Conservation (phyloP, 2,797 vertebrate genomes). For the Paguma larvata region DNA sequence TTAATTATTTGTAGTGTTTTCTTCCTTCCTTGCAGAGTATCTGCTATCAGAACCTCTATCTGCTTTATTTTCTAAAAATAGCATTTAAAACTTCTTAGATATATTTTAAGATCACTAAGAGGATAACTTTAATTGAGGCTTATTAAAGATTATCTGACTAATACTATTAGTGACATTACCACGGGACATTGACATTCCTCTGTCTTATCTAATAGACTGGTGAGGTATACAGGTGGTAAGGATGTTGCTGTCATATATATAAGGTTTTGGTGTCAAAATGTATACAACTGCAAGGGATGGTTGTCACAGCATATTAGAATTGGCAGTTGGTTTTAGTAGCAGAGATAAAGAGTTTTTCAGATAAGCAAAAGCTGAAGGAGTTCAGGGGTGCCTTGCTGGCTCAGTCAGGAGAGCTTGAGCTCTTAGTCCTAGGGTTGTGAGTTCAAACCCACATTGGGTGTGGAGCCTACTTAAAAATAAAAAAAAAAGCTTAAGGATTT, state of each 20-base stretch:
- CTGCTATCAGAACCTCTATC: conserved; percentile 72
- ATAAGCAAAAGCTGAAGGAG: background rate
- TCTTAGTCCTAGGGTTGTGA: background rate
- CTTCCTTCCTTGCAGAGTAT: conserved; percentile 66
- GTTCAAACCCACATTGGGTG: background rate
- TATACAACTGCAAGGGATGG: background rate
- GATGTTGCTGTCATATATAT: background rate
- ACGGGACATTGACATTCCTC: background rate
- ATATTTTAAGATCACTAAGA: conserved; percentile 46
- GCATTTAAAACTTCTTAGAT: conserved; percentile 29
- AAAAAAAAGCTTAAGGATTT: background rate
- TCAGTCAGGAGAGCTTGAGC: background rate
- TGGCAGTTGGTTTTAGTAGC: background rate
- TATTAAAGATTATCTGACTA: conserved; percentile 39
- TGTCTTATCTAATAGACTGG: background rate
- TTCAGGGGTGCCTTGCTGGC: background rate
- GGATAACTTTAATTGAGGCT: conserved; percentile 57
- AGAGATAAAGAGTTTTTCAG: background rate
- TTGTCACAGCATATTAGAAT: background rate
- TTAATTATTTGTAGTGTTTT: conserved; percentile 78
- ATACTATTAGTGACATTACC: conserved; percentile 16
- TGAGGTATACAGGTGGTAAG: background rate
- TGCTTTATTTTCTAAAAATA: conserved; percentile 57
- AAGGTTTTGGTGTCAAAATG: background rate
- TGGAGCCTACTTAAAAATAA: background rate